These are phyloP conservation scores for Solenodon paradoxus DNA, from an alignment of 2,113 vertebrate genomes.

Conservation along the genomic window DNA sequence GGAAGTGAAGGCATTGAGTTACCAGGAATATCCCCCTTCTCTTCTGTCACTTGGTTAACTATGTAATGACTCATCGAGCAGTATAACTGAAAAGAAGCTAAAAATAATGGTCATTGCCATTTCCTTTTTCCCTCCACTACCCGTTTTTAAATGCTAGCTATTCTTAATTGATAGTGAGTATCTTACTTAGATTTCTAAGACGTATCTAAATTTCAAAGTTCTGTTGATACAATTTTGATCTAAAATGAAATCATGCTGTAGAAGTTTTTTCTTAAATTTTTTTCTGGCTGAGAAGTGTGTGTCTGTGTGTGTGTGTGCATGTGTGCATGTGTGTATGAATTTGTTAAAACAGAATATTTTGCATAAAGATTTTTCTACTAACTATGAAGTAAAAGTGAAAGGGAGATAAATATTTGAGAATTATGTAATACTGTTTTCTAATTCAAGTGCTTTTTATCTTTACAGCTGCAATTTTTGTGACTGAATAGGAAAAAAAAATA, in stretches of 20 bases:
- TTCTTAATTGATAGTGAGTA: neutral
- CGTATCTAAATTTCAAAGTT: neutral
- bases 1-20: neutral
- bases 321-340: neutral
- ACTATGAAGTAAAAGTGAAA: neutral
- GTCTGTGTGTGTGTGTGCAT: too few relatives aligned
- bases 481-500: constrained; percentile 77
- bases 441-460: constrained; percentile 72
- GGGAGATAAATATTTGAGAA: neutral
- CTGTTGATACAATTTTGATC: neutral
- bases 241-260: neutral
- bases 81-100: neutral
- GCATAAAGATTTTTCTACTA: neutral
- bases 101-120: neutral
- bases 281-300: neutral
- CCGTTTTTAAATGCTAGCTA: neutral
- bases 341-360: neutral
- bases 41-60: neutral
- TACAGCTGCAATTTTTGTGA: constrained; percentile 87
- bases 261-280: neutral
- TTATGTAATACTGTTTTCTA: neutral
- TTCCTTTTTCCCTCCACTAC: too few relatives aligned
- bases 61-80: neutral
- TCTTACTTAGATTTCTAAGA: neutral
- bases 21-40: neutral